Percentiles rank a stretch among this genome's conserved stretches.
Evolutionary conservation across 2,797 vertebrate species (phyloP).

Genomic region (Merluccius polli): DNA sequence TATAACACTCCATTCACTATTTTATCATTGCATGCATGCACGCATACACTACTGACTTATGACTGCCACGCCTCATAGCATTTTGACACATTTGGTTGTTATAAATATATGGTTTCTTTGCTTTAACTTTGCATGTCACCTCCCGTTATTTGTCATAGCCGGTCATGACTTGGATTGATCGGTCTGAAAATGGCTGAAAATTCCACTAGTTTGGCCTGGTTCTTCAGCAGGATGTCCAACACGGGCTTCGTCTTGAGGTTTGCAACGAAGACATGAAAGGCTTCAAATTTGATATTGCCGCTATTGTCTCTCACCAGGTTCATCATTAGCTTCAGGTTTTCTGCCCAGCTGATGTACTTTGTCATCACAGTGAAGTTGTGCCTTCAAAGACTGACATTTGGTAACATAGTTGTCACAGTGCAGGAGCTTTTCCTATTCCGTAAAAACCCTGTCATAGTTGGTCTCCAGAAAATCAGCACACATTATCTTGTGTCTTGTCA

Average conservation of each 20-base stretch:
- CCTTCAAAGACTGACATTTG: conserved; percentile 81
- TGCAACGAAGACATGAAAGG: conserved; percentile 81
- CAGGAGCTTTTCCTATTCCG: conserved; percentile 81
- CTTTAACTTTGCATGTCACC: too few relatives aligned
- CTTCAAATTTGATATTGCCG: conserved; percentile 83
- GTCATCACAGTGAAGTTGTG: conserved; percentile 84
- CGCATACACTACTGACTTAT: too few relatives aligned
- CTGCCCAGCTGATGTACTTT: conserved; percentile 79
- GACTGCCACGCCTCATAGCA: too few relatives aligned
- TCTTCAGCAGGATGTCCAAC: conserved; percentile 81
- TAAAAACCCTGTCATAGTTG: conserved; percentile 78
- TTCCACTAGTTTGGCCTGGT: conserved; percentile 79
- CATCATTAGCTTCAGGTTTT: conserved; percentile 84
- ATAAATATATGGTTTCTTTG: too few relatives aligned
- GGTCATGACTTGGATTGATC: conserved; percentile 76
- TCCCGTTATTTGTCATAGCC: too few relatives aligned
- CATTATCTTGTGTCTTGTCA: conserved; percentile 81
- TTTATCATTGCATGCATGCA: too few relatives aligned
- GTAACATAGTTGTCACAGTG: conserved; percentile 82
- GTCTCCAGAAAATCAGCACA: conserved; percentile 81
- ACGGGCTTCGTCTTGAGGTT: conserved; percentile 82
- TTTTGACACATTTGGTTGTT: too few relatives aligned
- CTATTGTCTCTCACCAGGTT: conserved; percentile 81
- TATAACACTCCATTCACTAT: too few relatives aligned
- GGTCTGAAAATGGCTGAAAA: conserved; percentile 80